Base-by-base conservation (phyloP, 2,888 invertebrate genomes). In the Tenthredo distinguenda region DNA sequence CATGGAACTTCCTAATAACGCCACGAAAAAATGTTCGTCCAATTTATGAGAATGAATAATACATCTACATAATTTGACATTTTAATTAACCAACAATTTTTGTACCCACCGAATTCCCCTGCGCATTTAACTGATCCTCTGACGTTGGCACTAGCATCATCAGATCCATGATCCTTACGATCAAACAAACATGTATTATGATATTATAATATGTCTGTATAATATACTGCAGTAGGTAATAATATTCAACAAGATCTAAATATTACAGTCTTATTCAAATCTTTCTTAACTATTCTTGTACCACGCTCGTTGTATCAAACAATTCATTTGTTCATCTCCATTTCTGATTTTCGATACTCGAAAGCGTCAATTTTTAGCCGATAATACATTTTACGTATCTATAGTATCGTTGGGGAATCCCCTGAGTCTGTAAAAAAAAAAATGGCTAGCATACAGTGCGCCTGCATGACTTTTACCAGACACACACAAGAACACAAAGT, bases 121-220 rank as follows among this genome's bases (percentile, higher is more conserved):
- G 34, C 50, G 55, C 4, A 31, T 77, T 77, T 21, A 85, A 65
- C 55, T 85, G 84, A 86, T 86, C 86, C 18, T 77, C 40, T 84
- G 79, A 76, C 47, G 88, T 85, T 4, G 90, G 90, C n/a, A 90
- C 88, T 58, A 89, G 89, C 58, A 88, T 86, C 89, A 90, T 90
- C 43, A 90, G 87, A 85, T 90, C 90, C 90, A 90, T 90, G 4
- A 58, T 76, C 31, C 2, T 74, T n/a, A 21, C 15, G 7, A 74
- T 21, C 26, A 34, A 34, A 15, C 18, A 68, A 68, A 68, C 34
- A 34, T 18, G 5, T 34, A 6, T 68, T 34, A 34, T 68, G 34
- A 34, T 68, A 26, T 4, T 68, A 15, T 21, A 58, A 9, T 58
- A 34, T 68, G 10, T 12, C 62, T 21, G 34, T 68, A 68, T 34